Percentiles rank a stretch among this genome's conserved stretches.
Evolutionary conservation across 1,140 invertebrate species (phyloP).

Genomic region (Oedothorax gibbosus): DNA sequence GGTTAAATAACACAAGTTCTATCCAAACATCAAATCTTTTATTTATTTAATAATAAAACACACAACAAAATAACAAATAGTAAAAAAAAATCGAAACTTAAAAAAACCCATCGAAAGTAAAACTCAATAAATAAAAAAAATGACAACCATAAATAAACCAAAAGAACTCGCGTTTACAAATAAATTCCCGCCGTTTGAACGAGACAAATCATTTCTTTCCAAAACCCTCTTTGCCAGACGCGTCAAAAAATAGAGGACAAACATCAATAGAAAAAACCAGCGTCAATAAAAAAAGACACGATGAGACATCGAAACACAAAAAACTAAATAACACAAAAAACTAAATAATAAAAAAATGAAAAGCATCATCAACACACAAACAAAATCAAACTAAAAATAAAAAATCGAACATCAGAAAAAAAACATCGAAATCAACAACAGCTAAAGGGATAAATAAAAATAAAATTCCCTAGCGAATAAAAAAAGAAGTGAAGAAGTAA

Average conservation of each 20-base stretch:
- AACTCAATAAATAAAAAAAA: constrained; percentile 1
- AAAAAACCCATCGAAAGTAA: neutral
- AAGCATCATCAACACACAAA: neutral
- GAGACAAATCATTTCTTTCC: constrained; percentile 53
- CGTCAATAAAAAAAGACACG: constrained; percentile 15
- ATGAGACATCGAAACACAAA: constrained; percentile 19
- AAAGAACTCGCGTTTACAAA: constrained; percentile 2
- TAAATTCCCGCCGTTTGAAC: constrained; percentile 37
- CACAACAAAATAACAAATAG: no score
- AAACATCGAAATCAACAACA: constrained; percentile 50
- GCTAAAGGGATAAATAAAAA: constrained; percentile 23
- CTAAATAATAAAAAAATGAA: constrained; percentile 6
- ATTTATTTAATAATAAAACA: no score
- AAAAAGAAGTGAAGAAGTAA: neutral
- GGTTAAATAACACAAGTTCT: no score
- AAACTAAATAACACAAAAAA: constrained; percentile 22
- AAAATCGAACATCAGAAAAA: constrained; percentile 24
- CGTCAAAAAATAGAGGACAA: neutral
- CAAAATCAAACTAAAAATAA: neutral
- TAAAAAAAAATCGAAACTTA: no score
- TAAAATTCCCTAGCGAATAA: neutral
- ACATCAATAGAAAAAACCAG: neutral
- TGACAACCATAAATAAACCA: neutral
- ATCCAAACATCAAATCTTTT: no score
- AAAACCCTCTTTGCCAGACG: neutral